phyloP scores from a whole-genome alignment of 1,140 invertebrate species.

The Drosophila jambulina region DNA sequence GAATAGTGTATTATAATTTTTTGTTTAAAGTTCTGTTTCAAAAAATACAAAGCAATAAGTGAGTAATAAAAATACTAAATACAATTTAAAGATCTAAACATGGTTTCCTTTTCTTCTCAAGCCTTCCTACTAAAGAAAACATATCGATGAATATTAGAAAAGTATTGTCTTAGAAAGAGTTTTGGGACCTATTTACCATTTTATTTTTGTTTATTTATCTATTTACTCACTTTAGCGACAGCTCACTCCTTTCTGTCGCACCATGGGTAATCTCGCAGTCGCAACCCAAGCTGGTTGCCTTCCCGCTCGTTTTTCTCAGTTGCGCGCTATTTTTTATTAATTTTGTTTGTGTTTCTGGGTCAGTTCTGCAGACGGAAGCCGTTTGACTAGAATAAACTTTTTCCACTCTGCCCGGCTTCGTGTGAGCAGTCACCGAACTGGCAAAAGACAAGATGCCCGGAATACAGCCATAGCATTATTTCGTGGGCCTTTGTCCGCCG shows the following conservation, averaged over 20 bases:
- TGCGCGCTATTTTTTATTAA: slow-evolving; percentile 63
- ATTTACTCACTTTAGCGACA: no score
- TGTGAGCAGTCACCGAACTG: slow-evolving; percentile 34
- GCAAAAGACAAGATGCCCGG: slow-evolving; percentile 34
- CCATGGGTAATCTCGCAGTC: slow-evolving; percentile 1
- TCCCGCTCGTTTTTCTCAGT: slow-evolving; percentile 30
- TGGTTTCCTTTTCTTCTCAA: no score
- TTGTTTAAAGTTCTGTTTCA: no score
- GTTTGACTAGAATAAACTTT: slow-evolving; percentile 79
- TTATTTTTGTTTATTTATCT: background rate
- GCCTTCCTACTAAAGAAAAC: no score
- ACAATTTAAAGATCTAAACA: no score
- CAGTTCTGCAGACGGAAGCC: slow-evolving; percentile 73
- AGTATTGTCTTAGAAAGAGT: background rate
- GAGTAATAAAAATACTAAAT: no score
- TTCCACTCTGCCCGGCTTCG: slow-evolving; percentile 60
- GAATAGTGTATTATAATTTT: no score
- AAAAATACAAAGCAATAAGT: no score
- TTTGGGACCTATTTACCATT: background rate
- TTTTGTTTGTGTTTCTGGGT: slow-evolving; percentile 72
- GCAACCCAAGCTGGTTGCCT: background rate
- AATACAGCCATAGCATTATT: slow-evolving; percentile 47
- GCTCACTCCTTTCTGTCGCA: background rate
- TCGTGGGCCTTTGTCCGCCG: slow-evolving; percentile 62
- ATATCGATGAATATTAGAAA: no score